These are phyloP conservation scores for Nemoura dubitans DNA, from an alignment of 2,888 invertebrate species.

Conservation along the genomic window DNA sequence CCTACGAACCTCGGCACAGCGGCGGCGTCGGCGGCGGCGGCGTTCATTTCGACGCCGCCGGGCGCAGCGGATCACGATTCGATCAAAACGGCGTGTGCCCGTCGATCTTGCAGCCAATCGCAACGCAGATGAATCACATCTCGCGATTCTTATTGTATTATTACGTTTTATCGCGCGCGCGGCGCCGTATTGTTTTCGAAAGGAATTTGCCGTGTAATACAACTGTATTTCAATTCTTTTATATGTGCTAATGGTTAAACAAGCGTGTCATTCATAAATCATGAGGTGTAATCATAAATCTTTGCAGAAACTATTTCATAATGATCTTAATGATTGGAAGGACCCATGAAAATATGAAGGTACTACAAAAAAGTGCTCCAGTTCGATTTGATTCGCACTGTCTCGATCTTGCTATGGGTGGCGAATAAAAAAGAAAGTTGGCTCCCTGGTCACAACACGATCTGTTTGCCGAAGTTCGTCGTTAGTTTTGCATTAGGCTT, in stretches of 20 bases:
- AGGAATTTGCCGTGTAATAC: background rate
- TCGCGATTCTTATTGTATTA: too few species aligned
- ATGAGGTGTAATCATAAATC: background rate
- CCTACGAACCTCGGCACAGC: background rate
- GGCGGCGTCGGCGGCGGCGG: background rate
- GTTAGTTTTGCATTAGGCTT: background rate
- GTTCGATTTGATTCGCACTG: background rate
- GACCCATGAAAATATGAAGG: background rate
- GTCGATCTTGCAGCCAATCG: too few species aligned
- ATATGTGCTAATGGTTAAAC: background rate
- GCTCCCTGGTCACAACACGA: background rate
- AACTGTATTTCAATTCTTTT: background rate
- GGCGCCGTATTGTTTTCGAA: background rate
- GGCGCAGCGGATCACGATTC: background rate
- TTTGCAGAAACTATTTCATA: background rate
- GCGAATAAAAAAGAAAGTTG: background rate
- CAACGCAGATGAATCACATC: too few species aligned
- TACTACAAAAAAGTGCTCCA: background rate
- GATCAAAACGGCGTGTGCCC: background rate
- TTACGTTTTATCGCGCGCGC: background rate
- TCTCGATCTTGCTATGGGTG: background rate
- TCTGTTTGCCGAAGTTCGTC: background rate
- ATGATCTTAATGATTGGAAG: background rate
- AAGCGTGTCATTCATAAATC: slow-evolving; percentile 5
- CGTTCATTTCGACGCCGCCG: background rate